Evolutionary conservation across 2,888 invertebrate genomes (phyloP), one percentile per base, ranked within the genome.

Genomic region (Spicauda simplicius): DNA sequence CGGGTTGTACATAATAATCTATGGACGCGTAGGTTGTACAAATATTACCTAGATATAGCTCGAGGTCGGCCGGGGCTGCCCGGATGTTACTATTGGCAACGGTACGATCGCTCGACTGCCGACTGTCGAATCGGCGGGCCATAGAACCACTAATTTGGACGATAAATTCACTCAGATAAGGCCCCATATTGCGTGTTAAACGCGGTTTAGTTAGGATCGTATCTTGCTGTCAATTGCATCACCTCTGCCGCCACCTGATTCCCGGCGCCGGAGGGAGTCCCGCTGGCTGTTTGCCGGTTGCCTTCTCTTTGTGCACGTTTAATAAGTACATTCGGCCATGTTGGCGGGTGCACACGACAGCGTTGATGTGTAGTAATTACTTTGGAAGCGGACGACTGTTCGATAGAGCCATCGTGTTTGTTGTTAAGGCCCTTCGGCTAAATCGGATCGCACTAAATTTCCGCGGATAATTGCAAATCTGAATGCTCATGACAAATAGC

Each of bases 61-160:
- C n/a, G 45, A 73, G 72, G 70, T 74, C 73, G 74, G 73, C 73
- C 76, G 75, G 73, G 72, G 75, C 71, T 73, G 74, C 73, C 78
- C 80, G 80, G 81, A 81, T 81, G 82, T 82, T 77, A 78, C 82
- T 79, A 80, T 78, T 78, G 81, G 80, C 79, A 82, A 82, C 81
- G 71, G 75, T 72, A 72, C 72, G 72, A 66, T 59, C 65, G 70
- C 68, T 66, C 64, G 69, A 66, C 19, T 52, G 55, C 58, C 57
- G 58, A 52, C 70, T 56, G 50, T 59, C 62, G 62, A 67, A 68
- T 12, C 37, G 30, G 25, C 52, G 55, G 8, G 19, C 30, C n/a
- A 5, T 18, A 62, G 69, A 70, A 68, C 66, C 59, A 25, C 73
- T 59, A 78, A 74, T 75, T 72, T 75, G 70, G 72, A 67, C 60